Conservation (phyloP, 2,113 vertebrate species). For the Phyllostomus hastatus region DNA sequence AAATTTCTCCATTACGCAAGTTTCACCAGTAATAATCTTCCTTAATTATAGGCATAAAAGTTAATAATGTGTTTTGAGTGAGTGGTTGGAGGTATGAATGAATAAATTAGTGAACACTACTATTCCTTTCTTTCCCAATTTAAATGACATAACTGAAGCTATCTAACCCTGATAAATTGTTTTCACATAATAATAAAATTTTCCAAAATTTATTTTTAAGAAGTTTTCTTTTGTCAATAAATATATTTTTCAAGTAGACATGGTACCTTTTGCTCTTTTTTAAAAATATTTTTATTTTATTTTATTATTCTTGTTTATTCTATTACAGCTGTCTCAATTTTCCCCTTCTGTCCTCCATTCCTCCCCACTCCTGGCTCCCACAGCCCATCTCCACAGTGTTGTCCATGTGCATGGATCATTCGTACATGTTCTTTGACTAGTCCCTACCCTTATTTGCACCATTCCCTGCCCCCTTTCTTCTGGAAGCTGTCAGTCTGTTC, state of each 20-base stretch:
- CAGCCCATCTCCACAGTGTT: no score
- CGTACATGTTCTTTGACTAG: no score
- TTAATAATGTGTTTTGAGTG: neutral
- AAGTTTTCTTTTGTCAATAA: neutral
- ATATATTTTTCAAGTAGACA: neutral
- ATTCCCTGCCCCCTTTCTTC: no score
- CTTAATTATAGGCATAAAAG: neutral
- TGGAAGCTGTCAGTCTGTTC: no score
- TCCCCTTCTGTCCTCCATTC: no score
- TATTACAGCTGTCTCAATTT: no score
- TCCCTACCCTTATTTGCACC: no score
- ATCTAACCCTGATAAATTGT: neutral
- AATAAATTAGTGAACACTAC: neutral
- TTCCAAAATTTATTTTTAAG: neutral
- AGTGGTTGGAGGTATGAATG: neutral
- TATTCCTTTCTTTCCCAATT: neutral
- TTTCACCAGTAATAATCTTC: neutral
- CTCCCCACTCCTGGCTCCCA: no score
- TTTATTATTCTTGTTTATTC: no score
- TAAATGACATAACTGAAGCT: neutral
- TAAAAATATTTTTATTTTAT: no score
- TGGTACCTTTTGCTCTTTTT: no score
- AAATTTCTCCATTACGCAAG: neutral
- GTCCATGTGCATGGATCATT: no score
- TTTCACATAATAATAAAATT: neutral